These are phyloP conservation scores for Callospermophilus lateralis DNA, from an alignment of 2,113 vertebrate species.

Conservation along the genomic window DNA sequence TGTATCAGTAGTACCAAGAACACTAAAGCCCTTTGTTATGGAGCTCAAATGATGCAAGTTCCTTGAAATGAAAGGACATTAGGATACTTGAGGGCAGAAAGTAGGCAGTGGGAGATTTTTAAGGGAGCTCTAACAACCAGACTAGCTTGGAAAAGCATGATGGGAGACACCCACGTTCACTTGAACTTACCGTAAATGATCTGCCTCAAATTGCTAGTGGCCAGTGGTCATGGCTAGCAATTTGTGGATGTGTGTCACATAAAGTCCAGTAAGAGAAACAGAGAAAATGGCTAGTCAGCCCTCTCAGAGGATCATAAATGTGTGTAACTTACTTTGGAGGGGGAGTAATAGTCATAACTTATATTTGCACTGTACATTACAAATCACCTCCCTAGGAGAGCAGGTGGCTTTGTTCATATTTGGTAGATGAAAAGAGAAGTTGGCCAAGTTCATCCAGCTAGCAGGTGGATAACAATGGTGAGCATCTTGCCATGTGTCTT, in stretches of 20 bases:
- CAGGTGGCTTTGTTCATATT: not conserved
- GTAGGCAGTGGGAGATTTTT: constrained; percentile 50
- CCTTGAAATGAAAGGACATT: constrained; percentile 55
- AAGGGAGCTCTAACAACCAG: constrained; percentile 54
- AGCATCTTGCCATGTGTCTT: not conserved
- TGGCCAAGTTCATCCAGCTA: not conserved
- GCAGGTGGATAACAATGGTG: not conserved
- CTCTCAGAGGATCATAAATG: constrained; percentile 42
- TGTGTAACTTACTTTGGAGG: not conserved
- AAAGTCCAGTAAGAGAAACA: constrained; percentile 59
- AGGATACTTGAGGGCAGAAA: constrained; percentile 54
- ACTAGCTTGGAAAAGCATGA: constrained; percentile 56
- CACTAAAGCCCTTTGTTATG: not conserved
- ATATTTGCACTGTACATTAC: not conserved
- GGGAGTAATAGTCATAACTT: not conserved
- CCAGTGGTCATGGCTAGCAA: constrained; percentile 73
- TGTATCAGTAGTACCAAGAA: constrained; percentile 1
- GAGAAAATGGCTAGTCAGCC: constrained; percentile 68
- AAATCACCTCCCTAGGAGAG: constrained; percentile 41
- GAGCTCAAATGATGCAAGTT: constrained; percentile 49
- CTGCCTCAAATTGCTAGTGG: constrained; percentile 77
- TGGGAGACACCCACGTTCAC: constrained; percentile 65
- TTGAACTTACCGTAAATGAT: constrained; percentile 81
- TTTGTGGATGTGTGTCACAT: constrained; percentile 74
- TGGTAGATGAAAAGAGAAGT: constrained; percentile 15